phyloP scores from a whole-genome alignment of 2,888 invertebrate genomes.

The Cryptops parisi region DNA sequence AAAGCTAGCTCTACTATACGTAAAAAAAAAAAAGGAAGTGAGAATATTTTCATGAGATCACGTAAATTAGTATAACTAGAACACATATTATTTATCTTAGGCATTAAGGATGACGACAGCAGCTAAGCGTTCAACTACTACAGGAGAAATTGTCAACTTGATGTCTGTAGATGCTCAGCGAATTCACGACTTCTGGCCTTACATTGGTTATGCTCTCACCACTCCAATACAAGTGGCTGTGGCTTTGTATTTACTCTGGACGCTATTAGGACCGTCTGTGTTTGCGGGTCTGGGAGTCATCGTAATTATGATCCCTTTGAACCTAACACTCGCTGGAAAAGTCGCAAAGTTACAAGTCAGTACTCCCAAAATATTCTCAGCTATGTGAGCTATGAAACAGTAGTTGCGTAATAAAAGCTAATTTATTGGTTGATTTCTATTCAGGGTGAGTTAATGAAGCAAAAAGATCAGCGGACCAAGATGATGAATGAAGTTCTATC shows the following conservation, averaged over 20 bases:
- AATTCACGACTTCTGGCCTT: constrained; percentile 8
- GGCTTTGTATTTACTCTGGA: constrained; percentile 32
- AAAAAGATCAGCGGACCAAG: constrained; percentile 84
- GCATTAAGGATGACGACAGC: constrained; percentile 62
- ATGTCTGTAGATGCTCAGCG: constrained; percentile 23
- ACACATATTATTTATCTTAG: no score
- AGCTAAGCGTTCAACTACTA: constrained; percentile 49
- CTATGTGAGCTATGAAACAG: no score
- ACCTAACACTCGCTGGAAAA: constrained; percentile 4
- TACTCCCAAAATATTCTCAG: background rate
- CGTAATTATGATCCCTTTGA: constrained; percentile 29
- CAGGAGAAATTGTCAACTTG: constrained; percentile 26
- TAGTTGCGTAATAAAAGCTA: no score
- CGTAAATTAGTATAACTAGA: no score
- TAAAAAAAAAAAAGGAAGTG: no score
- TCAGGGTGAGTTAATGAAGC: constrained; percentile 48
- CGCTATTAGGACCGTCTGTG: constrained; percentile 35
- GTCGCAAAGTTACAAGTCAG: constrained; percentile 3
- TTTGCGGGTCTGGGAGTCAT: constrained; percentile 37
- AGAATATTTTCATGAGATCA: no score
- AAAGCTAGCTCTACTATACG: no score
- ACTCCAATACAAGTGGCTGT: constrained; percentile 4
- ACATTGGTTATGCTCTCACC: background rate
- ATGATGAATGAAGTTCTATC: constrained; percentile 77
- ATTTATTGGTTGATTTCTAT: background rate